Evolutionary conservation across 1,140 invertebrate genomes (phyloP).

Genomic region (Mactra quadrangularis): DNA sequence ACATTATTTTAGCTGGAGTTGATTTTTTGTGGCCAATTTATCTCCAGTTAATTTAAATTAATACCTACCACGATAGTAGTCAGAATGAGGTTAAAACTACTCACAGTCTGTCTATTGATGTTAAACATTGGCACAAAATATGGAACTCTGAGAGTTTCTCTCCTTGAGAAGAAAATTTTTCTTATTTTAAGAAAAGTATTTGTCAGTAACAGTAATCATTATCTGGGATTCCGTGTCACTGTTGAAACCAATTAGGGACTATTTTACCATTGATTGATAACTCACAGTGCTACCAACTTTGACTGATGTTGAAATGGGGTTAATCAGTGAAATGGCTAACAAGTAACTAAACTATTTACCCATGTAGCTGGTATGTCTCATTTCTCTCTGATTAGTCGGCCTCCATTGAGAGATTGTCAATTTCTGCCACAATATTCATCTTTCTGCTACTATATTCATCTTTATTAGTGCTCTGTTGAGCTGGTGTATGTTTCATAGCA

Average conservation of each 20-base stretch:
- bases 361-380: slow-evolving; percentile 20
- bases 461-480: slow-evolving; percentile 26
- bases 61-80: no score
- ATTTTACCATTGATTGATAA: slow-evolving; percentile 21
- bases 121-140: no score
- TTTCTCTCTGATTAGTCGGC: slow-evolving; percentile 19
- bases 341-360: slow-evolving; percentile 32
- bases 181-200: no score
- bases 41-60: no score
- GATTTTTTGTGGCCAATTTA: no score
- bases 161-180: no score
- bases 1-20: no score
- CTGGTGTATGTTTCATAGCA: slow-evolving; percentile 7
- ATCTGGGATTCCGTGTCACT: slow-evolving; percentile 6
- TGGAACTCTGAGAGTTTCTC: no score
- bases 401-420: slow-evolving; percentile 36
- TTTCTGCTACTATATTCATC: slow-evolving; percentile 27
- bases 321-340: slow-evolving; percentile 15
- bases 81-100: no score
- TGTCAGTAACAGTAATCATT: no score
- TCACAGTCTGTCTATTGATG: no score
- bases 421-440: slow-evolving; percentile 20
- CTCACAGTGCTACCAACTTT: neutral
- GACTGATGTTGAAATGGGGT: slow-evolving; percentile 31
- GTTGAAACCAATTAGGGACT: slow-evolving; percentile 9